Conservation (phyloP, 2,113 vertebrate species). For the Corythornis vintsioides region DNA sequence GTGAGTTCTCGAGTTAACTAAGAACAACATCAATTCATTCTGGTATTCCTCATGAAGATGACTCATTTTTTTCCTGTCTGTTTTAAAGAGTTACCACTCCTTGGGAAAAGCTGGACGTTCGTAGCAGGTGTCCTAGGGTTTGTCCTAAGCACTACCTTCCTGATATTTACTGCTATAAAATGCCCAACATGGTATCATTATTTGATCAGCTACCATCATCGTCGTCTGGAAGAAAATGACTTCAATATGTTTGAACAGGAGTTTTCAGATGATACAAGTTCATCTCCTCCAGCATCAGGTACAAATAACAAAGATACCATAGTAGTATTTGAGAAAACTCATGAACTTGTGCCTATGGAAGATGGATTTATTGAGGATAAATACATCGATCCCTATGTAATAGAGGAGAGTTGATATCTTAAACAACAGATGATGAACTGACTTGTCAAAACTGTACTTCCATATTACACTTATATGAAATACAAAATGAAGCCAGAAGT, state of each 20-base stretch:
- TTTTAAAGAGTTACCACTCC: slow-evolving; percentile 27
- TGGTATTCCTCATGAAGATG: not conserved
- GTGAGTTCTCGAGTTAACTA: not conserved
- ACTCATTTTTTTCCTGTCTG: not conserved
- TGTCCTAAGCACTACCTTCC: slow-evolving; percentile 73
- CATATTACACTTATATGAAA: not conserved
- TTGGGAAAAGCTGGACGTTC: slow-evolving; percentile 88
- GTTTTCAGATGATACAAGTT: slow-evolving; percentile 66
- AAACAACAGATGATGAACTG: not conserved
- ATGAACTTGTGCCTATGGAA: slow-evolving; percentile 72
- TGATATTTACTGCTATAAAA: slow-evolving; percentile 85
- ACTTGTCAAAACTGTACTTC: not conserved
- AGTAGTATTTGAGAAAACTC: slow-evolving; percentile 71
- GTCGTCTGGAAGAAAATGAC: slow-evolving; percentile 76
- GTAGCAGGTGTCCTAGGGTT: slow-evolving; percentile 77
- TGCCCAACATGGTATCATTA: slow-evolving; percentile 85
- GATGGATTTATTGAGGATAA: slow-evolving; percentile 91
- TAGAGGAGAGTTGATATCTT: slow-evolving; percentile 46
- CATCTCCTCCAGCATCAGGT: slow-evolving; percentile 44
- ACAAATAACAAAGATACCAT: slow-evolving; percentile 56
- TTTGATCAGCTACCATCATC: slow-evolving; percentile 86
- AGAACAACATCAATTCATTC: not conserved
- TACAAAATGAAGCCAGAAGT: not conserved
- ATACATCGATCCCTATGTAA: slow-evolving; percentile 79
- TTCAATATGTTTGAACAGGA: slow-evolving; percentile 68